Conservation (phyloP, 2,888 invertebrate genomes). For the Leptinotarsa rubiginosa region DNA sequence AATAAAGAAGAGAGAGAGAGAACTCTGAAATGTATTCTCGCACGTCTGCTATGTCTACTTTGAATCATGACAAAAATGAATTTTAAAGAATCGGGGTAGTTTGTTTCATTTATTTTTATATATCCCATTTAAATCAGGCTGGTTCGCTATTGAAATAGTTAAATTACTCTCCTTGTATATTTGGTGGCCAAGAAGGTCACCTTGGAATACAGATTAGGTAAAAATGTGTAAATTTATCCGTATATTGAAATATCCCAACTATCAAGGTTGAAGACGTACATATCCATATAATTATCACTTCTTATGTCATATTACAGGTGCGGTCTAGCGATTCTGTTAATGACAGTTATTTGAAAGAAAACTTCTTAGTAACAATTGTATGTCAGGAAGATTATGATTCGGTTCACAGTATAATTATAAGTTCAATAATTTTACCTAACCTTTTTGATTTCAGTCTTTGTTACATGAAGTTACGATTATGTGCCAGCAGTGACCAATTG, state of each 20-base stretch:
- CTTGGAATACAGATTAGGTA: slow-evolving; percentile 11
- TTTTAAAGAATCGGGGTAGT: too few relatives aligned
- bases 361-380: not conserved
- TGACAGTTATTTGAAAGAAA: not conserved
- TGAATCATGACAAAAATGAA: too few relatives aligned
- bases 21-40: too few relatives aligned
- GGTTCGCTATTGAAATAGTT: not conserved
- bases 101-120: too few relatives aligned
- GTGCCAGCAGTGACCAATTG: too few relatives aligned
- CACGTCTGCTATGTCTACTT: too few relatives aligned
- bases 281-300: slow-evolving; percentile 3
- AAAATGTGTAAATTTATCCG: slow-evolving; percentile 4
- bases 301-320: slow-evolving; percentile 15
- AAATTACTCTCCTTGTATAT: not conserved
- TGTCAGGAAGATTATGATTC: not conserved
- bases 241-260: not conserved
- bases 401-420: too few relatives aligned
- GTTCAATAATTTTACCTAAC: too few relatives aligned
- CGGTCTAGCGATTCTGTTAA: not conserved
- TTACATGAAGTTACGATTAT: too few relatives aligned
- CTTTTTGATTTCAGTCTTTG: too few relatives aligned
- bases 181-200: not conserved
- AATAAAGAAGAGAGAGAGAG: too few relatives aligned
- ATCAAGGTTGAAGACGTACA: slow-evolving; percentile 11
- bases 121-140: too few relatives aligned